A percentile compares a stretch with the other conserved stretches of the same genome.
These are phyloP conservation scores for Heliconius cydno DNA, from an alignment of 2,888 invertebrate genomes.

Conservation along the genomic window DNA sequence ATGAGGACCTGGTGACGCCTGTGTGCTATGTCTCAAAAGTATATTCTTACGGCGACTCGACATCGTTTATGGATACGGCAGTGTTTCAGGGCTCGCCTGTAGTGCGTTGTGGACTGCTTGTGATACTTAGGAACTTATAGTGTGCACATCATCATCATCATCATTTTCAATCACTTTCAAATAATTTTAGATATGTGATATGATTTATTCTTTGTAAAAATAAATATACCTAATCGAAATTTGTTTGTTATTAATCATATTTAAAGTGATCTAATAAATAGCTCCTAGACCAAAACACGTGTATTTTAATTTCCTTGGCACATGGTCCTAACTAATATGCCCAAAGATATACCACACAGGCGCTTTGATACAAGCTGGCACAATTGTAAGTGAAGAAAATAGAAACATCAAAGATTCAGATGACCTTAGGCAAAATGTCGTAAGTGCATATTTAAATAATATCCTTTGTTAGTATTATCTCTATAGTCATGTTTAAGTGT, in stretches of 20 bases:
- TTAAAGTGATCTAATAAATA: neutral
- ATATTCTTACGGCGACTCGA: constrained; percentile 14
- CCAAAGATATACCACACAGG: constrained; percentile 40
- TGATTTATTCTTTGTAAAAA: neutral
- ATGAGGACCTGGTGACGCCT: constrained; percentile 14
- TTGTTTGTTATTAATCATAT: neutral
- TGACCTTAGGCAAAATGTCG: constrained; percentile 36
- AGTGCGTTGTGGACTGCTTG: constrained; percentile 23
- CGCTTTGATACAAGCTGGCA: constrained; percentile 37
- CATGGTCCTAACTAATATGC: constrained; percentile 37
- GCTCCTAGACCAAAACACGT: constrained; percentile 7
- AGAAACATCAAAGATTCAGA: constrained; percentile 33
- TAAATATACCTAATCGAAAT: neutral
- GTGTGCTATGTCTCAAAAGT: constrained; percentile 22
- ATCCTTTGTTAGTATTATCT: constrained; percentile 21
- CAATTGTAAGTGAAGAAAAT: constrained; percentile 32
- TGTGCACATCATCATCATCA: neutral
- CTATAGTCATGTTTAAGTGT: constrained; percentile 20
- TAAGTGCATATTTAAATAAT: constrained; percentile 18
- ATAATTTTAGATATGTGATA: neutral
- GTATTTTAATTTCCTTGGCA: constrained; percentile 39
- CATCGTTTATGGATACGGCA: constrained; percentile 35
- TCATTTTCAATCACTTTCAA: neutral
- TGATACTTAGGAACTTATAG: constrained; percentile 24
- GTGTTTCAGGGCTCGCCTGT: constrained; percentile 29